Evolutionary conservation across 1,140 invertebrate genomes (phyloP), one percentile per base, ranked within the genome.

Genomic region (Pseudomyrmex pallidus): DNA sequence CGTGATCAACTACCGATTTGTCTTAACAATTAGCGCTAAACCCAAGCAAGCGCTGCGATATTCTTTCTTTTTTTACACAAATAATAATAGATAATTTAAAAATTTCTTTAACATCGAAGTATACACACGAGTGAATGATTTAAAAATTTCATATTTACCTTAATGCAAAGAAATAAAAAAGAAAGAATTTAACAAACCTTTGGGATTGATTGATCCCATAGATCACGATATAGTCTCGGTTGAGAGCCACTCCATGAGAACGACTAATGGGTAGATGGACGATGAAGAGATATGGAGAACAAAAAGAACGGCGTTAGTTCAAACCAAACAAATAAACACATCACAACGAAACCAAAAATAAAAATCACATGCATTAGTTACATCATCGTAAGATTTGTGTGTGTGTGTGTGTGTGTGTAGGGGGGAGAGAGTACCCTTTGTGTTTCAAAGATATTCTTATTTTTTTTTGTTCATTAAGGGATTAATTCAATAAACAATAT

Each of bases 171-270:
- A 85, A 80, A 82, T 66, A 50, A 86, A 87, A 87, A 74, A 66
- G 66, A 89, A 87, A 84, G 25, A 89, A 86, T 89, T 82, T 62
- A 91, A 93, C 94, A 94, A 94, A 95, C 95, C 95, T 95, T 95
- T 8, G 92, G 93, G 90, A 94, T 93, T 83, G 95, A 95, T 85
- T 93, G 93, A 92, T 96, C 96, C 95, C 95, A 96, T 86, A 95
- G 74, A 87, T 96, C 96, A 89, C 96, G 93, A 87, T 97, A 96
- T 44, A 97, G 94, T 82, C 97, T 96, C 91, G 96, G 96, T 90
- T 97, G 96, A 46, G 97, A 97, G 59, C 97, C 97, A 91, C 96
- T 97, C 96, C 97, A 97, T 85, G 97, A 97, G 88, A 96, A 96
- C 78, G 96, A 96, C 96, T 97, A 94, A 88, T 92, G 91, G 91